Evolutionary conservation across 1,140 invertebrate species (phyloP).

Genomic region (Diorhabda elongata): DNA sequence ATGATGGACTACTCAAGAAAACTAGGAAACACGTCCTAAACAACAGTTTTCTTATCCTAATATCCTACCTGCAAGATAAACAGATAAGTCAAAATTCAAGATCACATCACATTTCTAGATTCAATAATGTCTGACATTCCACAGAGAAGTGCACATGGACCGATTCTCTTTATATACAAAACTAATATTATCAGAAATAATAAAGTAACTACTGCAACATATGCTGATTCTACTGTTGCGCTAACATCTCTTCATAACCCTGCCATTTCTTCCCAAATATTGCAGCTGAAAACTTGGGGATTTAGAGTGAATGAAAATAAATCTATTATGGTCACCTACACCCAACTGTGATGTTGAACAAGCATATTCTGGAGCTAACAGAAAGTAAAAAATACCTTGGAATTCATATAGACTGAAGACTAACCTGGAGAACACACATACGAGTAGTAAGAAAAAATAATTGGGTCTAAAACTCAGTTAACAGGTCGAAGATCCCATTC

Average conservation of each 20-base stretch:
- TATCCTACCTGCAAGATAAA: background rate
- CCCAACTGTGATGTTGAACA: background rate
- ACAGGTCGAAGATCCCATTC: background rate
- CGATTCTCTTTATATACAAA: background rate
- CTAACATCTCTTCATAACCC: background rate
- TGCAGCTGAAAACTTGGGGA: background rate
- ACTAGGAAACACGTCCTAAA: background rate
- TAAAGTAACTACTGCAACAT: background rate
- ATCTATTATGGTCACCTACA: too few relatives aligned
- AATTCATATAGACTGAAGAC: background rate
- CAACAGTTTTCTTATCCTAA: background rate
- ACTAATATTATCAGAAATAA: background rate
- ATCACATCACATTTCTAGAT: background rate
- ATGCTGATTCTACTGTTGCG: background rate
- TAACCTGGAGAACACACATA: background rate
- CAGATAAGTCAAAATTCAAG: background rate
- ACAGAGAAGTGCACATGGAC: background rate
- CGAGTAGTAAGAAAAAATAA: background rate
- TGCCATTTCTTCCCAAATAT: background rate
- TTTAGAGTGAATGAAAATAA: too few relatives aligned
- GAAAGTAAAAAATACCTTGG: background rate
- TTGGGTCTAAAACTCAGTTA: background rate
- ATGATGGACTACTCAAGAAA: background rate
- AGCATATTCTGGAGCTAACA: background rate
- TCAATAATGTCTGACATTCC: background rate